These are phyloP conservation scores for Latheticus oryzae DNA, from an alignment of 2,888 invertebrate species.

Conservation along the genomic window DNA sequence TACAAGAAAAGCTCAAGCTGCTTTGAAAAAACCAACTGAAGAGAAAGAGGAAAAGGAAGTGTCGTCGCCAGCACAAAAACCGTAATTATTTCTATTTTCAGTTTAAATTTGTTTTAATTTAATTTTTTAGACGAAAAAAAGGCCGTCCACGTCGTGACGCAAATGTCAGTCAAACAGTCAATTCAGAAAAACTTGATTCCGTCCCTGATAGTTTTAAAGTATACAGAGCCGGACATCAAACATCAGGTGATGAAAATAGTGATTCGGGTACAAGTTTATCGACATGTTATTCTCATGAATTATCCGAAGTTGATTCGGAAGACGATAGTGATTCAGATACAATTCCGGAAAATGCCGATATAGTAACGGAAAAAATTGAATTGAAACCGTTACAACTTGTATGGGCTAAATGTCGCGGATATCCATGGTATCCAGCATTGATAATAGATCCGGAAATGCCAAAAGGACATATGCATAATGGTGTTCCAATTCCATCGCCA, in stretches of 20 bases:
- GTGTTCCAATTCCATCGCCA: conserved; percentile 93
- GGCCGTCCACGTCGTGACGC: conserved; percentile 61
- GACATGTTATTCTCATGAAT: conserved; percentile 65
- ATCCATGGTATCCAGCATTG: conserved; percentile 97
- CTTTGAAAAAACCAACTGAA: conserved; percentile 61
- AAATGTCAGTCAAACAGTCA: conserved; percentile 10
- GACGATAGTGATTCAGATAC: conserved; percentile 61
- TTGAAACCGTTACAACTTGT: conserved; percentile 91
- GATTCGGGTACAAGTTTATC: conserved; percentile 65
- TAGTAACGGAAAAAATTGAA: conserved; percentile 59
- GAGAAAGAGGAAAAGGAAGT: conserved; percentile 64
- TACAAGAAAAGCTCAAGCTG: conserved; percentile 77
- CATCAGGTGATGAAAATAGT: conserved; percentile 62
- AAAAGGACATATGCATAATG: conserved; percentile 88
- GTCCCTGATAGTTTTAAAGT: conserved; percentile 69
- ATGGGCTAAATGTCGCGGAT: conserved; percentile 97
- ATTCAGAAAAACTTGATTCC: conserved; percentile 49
- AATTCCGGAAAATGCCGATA: conserved; percentile 61
- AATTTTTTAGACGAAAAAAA: conserved; percentile 51
- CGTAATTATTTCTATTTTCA: conserved; percentile 2
- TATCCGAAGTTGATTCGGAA: conserved; percentile 63
- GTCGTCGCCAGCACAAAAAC: conserved; percentile 56
- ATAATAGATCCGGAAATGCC: conserved; percentile 96
- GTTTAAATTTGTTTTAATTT: background rate
- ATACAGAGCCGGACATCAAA: conserved; percentile 65